Conservation (phyloP, 2,113 vertebrate genomes). For the Tamias sibiricus region DNA sequence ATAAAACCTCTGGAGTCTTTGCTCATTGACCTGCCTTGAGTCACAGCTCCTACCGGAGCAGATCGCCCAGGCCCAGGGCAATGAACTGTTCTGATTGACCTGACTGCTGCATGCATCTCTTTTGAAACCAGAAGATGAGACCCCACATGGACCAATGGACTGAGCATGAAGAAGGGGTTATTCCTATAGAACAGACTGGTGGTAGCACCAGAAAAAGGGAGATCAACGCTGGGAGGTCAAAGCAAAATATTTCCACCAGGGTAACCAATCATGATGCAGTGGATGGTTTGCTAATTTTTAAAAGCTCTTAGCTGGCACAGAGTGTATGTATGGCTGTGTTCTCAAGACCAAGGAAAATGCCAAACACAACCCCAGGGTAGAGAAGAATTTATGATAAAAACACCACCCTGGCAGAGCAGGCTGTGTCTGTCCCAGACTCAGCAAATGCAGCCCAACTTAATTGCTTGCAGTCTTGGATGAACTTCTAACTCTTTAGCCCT, state of each 20-base stretch:
- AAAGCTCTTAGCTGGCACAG: background rate
- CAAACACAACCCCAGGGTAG: background rate
- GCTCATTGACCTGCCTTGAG: background rate
- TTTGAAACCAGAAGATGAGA: background rate
- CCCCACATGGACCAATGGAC: background rate
- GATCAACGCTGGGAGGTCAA: background rate
- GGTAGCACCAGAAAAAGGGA: background rate
- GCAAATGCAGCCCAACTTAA: constrained; percentile 73
- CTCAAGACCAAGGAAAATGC: constrained; percentile 41
- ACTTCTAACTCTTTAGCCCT: constrained; percentile 73
- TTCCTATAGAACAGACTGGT: background rate
- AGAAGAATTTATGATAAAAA: constrained; percentile 46
- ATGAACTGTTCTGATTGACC: background rate
- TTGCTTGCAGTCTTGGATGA: constrained; percentile 69
- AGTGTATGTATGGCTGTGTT: background rate
- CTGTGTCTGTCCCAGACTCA: constrained; percentile 46
- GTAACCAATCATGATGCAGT: background rate
- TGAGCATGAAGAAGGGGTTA: background rate
- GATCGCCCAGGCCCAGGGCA: background rate
- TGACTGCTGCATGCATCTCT: background rate
- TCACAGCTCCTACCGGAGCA: background rate
- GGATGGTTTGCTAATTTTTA: background rate
- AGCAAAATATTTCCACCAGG: background rate
- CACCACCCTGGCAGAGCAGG: background rate
- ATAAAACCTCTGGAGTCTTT: background rate